These are phyloP conservation scores for Varecia variegata DNA, from an alignment of 2,797 vertebrate genomes.

Conservation along the genomic window DNA sequence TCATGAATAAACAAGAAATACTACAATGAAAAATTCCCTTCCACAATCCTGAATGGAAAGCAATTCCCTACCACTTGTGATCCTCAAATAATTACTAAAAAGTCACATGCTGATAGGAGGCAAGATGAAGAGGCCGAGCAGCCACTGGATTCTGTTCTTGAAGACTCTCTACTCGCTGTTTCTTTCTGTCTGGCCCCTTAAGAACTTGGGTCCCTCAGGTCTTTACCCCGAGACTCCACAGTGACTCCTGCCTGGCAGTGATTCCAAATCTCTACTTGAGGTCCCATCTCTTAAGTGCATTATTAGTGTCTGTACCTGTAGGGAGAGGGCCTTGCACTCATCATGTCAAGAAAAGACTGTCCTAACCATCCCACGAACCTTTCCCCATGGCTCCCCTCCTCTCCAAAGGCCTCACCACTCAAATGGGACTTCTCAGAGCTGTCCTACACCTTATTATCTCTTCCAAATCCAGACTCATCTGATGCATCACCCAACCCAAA, in stretches of 20 bases:
- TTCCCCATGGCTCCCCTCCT: neutral
- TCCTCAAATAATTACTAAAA: neutral
- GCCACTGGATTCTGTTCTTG: fast-evolving
- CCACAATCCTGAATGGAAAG: neutral
- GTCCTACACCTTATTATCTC: neutral
- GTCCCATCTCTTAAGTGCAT: neutral
- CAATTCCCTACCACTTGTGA: too few species aligned
- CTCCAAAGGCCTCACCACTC: neutral
- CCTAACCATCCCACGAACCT: neutral
- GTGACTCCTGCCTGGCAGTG: neutral
- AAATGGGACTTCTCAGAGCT: neutral
- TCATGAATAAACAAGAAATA: neutral
- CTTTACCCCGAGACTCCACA: too few species aligned
- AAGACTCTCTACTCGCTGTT: neutral
- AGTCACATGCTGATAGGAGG: neutral
- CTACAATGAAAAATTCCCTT: neutral
- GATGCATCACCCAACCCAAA: neutral
- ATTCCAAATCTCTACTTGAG: neutral
- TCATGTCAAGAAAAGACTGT: neutral
- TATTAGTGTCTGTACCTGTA: fast-evolving
- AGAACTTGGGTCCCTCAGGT: neutral
- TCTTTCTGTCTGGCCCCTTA: neutral
- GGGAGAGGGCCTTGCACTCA: neutral
- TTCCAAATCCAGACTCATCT: neutral
- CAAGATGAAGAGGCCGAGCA: neutral